Evolutionary conservation across 1,140 invertebrate genomes (phyloP).

Genomic region (Apis cerana): DNA sequence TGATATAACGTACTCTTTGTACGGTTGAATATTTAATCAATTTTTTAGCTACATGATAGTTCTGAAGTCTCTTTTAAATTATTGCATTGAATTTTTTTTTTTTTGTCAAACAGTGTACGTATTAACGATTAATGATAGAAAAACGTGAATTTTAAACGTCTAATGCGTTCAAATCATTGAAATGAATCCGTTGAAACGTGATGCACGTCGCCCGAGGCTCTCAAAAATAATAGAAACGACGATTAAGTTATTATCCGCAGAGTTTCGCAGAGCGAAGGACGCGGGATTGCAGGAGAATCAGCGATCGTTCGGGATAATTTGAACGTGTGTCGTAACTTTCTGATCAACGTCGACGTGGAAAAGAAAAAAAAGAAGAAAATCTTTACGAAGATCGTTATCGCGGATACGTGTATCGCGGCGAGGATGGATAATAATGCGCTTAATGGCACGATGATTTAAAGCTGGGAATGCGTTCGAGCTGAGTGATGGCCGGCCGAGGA

Average conservation of each 20-base stretch:
- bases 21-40: too few species aligned
- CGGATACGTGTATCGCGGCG: constrained; percentile 14
- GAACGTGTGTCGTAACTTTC: constrained; percentile 60
- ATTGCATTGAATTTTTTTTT: too few species aligned
- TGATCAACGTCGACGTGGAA: constrained; percentile 15
- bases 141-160: constrained; percentile 14
- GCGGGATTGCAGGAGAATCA: constrained; percentile 51
- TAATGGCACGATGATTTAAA: constrained; percentile 10
- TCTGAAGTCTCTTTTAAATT: too few species aligned
- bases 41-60: too few species aligned
- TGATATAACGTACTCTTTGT: too few species aligned
- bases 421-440: constrained; percentile 31
- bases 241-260: constrained; percentile 70
- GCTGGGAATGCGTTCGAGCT: not conserved
- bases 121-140: too few species aligned
- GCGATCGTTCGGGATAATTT: constrained; percentile 63
- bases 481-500: too few species aligned
- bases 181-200: constrained; percentile 17
- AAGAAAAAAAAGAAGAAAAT: constrained; percentile 12
- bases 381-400: constrained; percentile 36
- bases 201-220: constrained; percentile 54
- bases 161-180: constrained; percentile 34
- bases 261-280: constrained; percentile 46
- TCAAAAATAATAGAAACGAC: constrained; percentile 73
- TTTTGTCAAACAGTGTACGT: too few species aligned